These are phyloP conservation scores for Parnassius smintheus DNA, from an alignment of 2,888 invertebrate species.

Conservation along the genomic window DNA sequence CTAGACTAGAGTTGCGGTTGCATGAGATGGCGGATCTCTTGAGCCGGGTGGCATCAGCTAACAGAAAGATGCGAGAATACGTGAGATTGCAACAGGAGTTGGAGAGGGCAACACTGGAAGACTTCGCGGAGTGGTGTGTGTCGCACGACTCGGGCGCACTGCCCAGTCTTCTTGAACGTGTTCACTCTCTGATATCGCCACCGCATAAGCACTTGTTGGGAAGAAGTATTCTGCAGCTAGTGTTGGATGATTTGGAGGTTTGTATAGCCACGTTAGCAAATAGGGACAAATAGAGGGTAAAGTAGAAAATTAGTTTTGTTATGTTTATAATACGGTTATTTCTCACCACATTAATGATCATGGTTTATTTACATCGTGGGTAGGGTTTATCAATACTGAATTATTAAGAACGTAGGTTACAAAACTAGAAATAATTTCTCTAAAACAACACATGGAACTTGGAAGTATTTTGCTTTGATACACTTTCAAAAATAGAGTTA, in stretches of 20 bases:
- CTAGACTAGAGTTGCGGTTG: conserved; percentile 81
- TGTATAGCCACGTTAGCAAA: conserved; percentile 30
- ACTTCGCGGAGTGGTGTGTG: conserved; percentile 86
- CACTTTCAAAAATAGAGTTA: background rate
- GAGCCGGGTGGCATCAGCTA: conserved; percentile 80
- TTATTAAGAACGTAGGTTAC: no score
- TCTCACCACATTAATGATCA: no score
- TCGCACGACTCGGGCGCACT: conserved; percentile 85
- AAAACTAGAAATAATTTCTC: no score
- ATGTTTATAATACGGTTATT: no score
- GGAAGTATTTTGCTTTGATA: no score
- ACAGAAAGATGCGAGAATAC: conserved; percentile 82
- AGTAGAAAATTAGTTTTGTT: no score
- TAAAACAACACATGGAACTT: no score
- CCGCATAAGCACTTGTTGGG: conserved; percentile 65
- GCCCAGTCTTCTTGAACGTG: conserved; percentile 83
- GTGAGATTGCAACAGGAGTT: conserved; percentile 73
- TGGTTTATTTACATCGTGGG: no score
- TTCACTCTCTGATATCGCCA: conserved; percentile 83
- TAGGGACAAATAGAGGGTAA: no score
- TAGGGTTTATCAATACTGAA: no score
- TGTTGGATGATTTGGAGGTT: conserved; percentile 66
- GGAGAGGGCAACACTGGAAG: conserved; percentile 84
- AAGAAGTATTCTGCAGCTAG: conserved; percentile 65
- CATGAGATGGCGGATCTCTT: conserved; percentile 83